Evolutionary conservation across 2,888 invertebrate species (phyloP).

Genomic region (Tiliacea aurago): DNA sequence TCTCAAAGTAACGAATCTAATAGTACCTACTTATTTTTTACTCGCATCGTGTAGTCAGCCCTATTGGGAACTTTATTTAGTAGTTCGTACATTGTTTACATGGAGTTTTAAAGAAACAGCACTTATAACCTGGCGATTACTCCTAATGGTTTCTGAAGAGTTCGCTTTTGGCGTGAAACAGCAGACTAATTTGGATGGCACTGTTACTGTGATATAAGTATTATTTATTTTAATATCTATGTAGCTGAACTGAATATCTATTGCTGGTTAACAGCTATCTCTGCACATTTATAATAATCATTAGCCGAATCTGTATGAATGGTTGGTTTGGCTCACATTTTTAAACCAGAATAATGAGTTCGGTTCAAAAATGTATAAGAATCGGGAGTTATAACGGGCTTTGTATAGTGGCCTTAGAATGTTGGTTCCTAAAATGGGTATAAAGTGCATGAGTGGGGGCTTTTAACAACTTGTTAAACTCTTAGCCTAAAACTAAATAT

Average conservation of each 20-base stretch:
- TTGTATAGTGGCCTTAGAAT: neutral
- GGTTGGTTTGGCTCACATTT: neutral
- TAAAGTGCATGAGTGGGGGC: constrained; percentile 35
- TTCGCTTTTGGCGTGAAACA: constrained; percentile 26
- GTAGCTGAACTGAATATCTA: constrained; percentile 12
- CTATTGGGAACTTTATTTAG: neutral
- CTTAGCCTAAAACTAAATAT: constrained; percentile 1
- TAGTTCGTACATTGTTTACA: neutral
- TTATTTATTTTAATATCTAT: constrained; percentile 38
- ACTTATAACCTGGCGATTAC: neutral
- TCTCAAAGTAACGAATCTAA: neutral
- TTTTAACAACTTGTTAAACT: constrained; percentile 36
- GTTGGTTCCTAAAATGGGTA: neutral
- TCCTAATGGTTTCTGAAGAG: neutral
- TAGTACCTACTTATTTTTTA: too few relatives aligned
- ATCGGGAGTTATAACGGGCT: neutral
- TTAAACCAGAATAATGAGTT: neutral
- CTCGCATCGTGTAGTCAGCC: too few relatives aligned
- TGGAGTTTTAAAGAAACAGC: neutral
- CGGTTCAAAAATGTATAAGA: neutral
- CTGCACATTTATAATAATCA: constrained; percentile 1
- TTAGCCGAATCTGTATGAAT: too few relatives aligned
- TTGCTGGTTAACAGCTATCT: constrained; percentile 31
- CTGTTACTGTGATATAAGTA: constrained; percentile 46
- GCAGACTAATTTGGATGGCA: constrained; percentile 36